Percentiles rank a stretch among this genome's conserved stretches.
Conservation (phyloP, 2,888 invertebrate species). For the Ochropacha duplaris region DNA sequence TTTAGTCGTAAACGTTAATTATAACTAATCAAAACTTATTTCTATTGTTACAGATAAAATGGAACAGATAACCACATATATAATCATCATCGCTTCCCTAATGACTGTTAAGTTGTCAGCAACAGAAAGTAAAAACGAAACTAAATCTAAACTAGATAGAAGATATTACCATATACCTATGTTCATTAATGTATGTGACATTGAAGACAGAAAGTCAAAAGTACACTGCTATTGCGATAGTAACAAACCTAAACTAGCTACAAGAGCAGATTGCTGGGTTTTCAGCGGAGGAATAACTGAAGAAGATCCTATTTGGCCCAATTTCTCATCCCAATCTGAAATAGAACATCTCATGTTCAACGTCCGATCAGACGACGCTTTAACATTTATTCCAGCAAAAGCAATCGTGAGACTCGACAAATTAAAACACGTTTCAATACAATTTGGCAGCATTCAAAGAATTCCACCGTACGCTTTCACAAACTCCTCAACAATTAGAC, state of each 20-base stretch:
- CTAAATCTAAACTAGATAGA: slow-evolving; percentile 58
- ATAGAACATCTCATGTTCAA: slow-evolving; percentile 87
- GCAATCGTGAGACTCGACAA: slow-evolving; percentile 86
- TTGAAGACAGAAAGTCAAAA: slow-evolving; percentile 70
- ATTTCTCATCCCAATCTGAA: slow-evolving; percentile 88
- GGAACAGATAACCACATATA: slow-evolving; percentile 65
- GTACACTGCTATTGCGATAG: slow-evolving; percentile 79
- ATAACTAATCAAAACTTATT: slow-evolving; percentile 7
- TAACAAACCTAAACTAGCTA: slow-evolving; percentile 78
- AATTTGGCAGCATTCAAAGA: slow-evolving; percentile 88
- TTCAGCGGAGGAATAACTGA: slow-evolving; percentile 84
- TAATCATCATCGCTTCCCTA: slow-evolving; percentile 68
- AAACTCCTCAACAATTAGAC: slow-evolving; percentile 87
- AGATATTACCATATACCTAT: slow-evolving; percentile 64
- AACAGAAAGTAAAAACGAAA: slow-evolving; percentile 70
- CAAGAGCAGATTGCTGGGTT: slow-evolving; percentile 89
- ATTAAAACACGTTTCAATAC: slow-evolving; percentile 86
- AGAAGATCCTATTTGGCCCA: slow-evolving; percentile 88
- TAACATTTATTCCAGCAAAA: slow-evolving; percentile 88
- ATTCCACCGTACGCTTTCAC: slow-evolving; percentile 90
- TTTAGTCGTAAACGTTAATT: neutral
- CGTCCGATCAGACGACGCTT: slow-evolving; percentile 86
- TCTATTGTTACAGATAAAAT: slow-evolving; percentile 62
- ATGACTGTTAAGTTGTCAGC: slow-evolving; percentile 69
- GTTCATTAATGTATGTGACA: slow-evolving; percentile 75